Evolutionary conservation across 2,888 invertebrate genomes (phyloP).

Genomic region (Diogma glabrata): DNA sequence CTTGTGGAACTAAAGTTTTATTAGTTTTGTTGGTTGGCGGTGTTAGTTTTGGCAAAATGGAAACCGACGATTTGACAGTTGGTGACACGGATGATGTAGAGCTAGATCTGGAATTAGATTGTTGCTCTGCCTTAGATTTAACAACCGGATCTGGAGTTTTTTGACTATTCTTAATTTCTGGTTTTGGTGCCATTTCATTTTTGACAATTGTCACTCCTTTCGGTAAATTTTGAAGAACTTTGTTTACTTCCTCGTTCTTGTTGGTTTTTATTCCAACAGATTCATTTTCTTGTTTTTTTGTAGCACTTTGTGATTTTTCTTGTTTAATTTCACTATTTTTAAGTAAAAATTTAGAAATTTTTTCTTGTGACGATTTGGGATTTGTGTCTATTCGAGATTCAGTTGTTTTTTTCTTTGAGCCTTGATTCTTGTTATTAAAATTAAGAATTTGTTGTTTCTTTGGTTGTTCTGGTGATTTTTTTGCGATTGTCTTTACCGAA

Average conservation of each 20-base stretch:
- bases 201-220: constrained; percentile 14
- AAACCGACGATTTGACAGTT: too few relatives aligned
- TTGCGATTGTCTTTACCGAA: constrained; percentile 20
- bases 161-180: neutral
- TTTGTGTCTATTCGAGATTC: too few relatives aligned
- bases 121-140: too few relatives aligned
- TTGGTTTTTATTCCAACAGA: constrained; percentile 7
- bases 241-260: too few relatives aligned
- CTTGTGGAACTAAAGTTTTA: constrained; percentile 9
- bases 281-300: neutral
- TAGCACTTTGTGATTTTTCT: constrained; percentile 38
- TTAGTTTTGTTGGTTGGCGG: constrained; percentile 2
- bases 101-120: too few relatives aligned
- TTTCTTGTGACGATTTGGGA: neutral
- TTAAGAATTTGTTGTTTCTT: too few relatives aligned
- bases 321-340: constrained; percentile 22
- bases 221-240: constrained; percentile 13
- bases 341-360: constrained; percentile 1
- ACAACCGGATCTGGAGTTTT: neutral
- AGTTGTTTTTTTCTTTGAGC: too few relatives aligned
- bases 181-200: constrained; percentile 15
- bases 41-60: too few relatives aligned
- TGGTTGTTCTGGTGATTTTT: neutral
- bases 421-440: too few relatives aligned
- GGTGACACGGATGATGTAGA: too few relatives aligned